Evolutionary conservation across 2,113 vertebrate species (phyloP), one percentile per base, ranked within the genome.

Genomic region (Indicator indicator): DNA sequence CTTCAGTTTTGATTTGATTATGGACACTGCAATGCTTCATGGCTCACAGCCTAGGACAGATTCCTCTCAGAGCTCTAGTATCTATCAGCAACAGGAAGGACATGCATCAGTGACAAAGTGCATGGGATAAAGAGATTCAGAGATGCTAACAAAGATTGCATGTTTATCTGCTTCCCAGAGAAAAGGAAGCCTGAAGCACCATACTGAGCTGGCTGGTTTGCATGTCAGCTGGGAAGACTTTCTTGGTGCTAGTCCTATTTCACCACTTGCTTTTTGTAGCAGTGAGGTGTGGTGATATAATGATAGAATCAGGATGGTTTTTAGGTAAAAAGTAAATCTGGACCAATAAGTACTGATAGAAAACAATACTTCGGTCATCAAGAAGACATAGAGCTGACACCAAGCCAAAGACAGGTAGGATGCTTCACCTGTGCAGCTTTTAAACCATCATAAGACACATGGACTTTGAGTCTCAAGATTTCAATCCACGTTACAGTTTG

Each of bases 101-200:
- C 5, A 42, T 20, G 0, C 18, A 52, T 24, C 14, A 78, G n/a
- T 48, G 23, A 2, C 18, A 83, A 62, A 19, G 77, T 1, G 2
- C 17, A 28, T 6, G 8, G 10, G 24, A 72, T 21, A 87, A 72
- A 88, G 21, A 75, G n/a, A 84, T 69, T 42, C 56, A 54, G 79
- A 93, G 44, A 71, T 16, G 3, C 4, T 63, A 74, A 73, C 12
- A 65, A 69, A 44, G 9, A 30, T 0, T 38, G 36, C 8, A 11
- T 54, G 59, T 40, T 68, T 54, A 46, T 13, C 19, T 67, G 11
- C 14, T 38, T 88, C 26, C 9, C 33, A 6, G 3, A 38, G 52
- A 81, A 78, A 79, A 67, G 8, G 3, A 87, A 46, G 18, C 28
- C 48, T 74, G 71, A 89, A 85, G 33, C 6, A 9, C 15, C 18